These are phyloP conservation scores for Marisa cornuarietis DNA, from an alignment of 1,140 invertebrate genomes.

Conservation along the genomic window DNA sequence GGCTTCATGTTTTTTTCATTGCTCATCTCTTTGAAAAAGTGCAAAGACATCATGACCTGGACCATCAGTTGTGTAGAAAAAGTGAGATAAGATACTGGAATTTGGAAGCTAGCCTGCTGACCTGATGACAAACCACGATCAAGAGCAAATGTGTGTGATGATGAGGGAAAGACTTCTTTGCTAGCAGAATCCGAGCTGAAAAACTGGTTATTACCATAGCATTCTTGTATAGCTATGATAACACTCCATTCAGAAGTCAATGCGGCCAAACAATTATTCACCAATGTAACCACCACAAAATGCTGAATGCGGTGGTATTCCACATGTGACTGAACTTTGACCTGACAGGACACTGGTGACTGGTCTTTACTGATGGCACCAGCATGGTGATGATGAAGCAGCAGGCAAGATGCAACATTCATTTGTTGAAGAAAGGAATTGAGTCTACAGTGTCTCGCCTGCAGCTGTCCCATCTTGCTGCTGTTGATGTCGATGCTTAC, in stretches of 20 bases:
- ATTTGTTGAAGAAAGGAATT: constrained; percentile 1
- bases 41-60: not conserved
- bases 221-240: not conserved
- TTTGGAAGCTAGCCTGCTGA: not conserved
- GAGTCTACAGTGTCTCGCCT: not conserved
- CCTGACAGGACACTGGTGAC: not conserved
- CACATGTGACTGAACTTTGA: not conserved
- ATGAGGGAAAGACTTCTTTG: not conserved
- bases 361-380: not conserved
- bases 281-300: not conserved
- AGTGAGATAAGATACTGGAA: not conserved
- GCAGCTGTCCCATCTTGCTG: not conserved
- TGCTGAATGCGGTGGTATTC: not conserved
- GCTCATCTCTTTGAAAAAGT: not conserved
- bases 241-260: not conserved
- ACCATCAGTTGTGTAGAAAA: not conserved
- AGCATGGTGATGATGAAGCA: not conserved
- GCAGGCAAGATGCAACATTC: not conserved
- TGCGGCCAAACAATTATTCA: not conserved
- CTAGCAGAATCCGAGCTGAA: not conserved
- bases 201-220: not conserved
- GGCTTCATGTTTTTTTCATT: not conserved
- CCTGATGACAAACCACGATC: not conserved
- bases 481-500: not conserved
- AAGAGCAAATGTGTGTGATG: not conserved